Conservation (phyloP, 2,797 vertebrate species). For the Amazona ochrocephala region DNA sequence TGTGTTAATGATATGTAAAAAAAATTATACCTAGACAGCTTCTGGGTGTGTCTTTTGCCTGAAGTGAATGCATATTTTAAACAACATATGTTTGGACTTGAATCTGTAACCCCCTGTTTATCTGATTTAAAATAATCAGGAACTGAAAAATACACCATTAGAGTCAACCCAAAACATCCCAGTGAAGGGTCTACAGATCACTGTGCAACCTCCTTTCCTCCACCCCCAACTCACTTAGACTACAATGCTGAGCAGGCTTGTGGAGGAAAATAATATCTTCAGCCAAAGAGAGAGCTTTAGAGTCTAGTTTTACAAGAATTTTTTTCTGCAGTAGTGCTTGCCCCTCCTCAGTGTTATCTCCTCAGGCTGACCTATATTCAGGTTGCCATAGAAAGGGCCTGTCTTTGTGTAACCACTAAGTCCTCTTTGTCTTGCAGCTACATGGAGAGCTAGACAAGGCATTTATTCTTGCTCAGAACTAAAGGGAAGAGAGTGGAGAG, state of each 20-base stretch:
- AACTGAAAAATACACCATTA: not conserved
- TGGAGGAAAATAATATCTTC: not conserved
- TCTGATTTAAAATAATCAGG: conserved; percentile 23
- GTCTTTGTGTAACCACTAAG: not conserved
- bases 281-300: not conserved
- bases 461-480: not conserved
- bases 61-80: conserved; percentile 48
- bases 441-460: not conserved
- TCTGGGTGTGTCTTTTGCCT: conserved; percentile 51
- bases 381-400: not conserved
- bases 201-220: not conserved
- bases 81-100: conserved; percentile 30
- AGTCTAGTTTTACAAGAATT: conserved; percentile 31
- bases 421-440: not conserved
- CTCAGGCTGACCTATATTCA: not conserved
- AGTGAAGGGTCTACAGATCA: not conserved
- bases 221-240: not conserved
- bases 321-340: not conserved
- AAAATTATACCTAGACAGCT: not conserved
- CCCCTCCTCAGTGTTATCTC: not conserved
- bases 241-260: not conserved
- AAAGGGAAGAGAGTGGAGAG: not conserved
- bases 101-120: not conserved
- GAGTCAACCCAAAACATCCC: not conserved
- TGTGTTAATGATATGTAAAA: not conserved